A percentile compares a stretch with the other conserved stretches of the same genome.
These are phyloP conservation scores for Apis dorsata DNA, from an alignment of 1,140 invertebrate species.

Conservation along the genomic window DNA sequence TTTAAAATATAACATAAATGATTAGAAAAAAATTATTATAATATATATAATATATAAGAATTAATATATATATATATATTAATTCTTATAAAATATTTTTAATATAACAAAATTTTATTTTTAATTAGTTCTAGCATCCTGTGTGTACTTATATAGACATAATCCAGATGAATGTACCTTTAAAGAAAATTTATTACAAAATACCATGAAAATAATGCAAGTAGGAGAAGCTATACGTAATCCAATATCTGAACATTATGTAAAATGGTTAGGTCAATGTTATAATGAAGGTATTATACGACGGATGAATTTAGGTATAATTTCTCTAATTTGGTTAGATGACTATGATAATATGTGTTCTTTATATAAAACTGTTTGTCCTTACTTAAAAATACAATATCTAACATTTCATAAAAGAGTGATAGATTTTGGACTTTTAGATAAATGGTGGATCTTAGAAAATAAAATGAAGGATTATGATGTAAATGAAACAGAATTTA, in stretches of 20 bases:
- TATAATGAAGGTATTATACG: slow-evolving; percentile 85
- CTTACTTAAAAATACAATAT: slow-evolving; percentile 84
- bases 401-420: slow-evolving; percentile 83
- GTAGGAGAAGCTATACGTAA: slow-evolving; percentile 85
- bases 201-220: slow-evolving; percentile 83
- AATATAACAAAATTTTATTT: neutral
- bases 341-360: slow-evolving; percentile 84
- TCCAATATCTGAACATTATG: slow-evolving; percentile 83
- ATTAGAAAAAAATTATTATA: neutral
- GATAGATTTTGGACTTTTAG: slow-evolving; percentile 89
- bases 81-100: neutral
- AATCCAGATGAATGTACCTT: slow-evolving; percentile 86
- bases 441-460: slow-evolving; percentile 85
- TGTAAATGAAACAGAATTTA: slow-evolving; percentile 66
- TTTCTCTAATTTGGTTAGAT: slow-evolving; percentile 88
- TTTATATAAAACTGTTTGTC: slow-evolving; percentile 86
- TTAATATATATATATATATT: too few relatives aligned
- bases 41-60: too few relatives aligned
- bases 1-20: neutral
- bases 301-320: slow-evolving; percentile 84
- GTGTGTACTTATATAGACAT: slow-evolving; percentile 77
- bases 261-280: slow-evolving; percentile 83
- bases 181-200: slow-evolving; percentile 81
- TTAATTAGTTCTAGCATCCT: slow-evolving; percentile 72
- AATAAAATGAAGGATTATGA: slow-evolving; percentile 69